These are phyloP conservation scores for Pseudomyrmex flavicornis DNA, from an alignment of 1,140 invertebrate genomes.

Conservation along the genomic window DNA sequence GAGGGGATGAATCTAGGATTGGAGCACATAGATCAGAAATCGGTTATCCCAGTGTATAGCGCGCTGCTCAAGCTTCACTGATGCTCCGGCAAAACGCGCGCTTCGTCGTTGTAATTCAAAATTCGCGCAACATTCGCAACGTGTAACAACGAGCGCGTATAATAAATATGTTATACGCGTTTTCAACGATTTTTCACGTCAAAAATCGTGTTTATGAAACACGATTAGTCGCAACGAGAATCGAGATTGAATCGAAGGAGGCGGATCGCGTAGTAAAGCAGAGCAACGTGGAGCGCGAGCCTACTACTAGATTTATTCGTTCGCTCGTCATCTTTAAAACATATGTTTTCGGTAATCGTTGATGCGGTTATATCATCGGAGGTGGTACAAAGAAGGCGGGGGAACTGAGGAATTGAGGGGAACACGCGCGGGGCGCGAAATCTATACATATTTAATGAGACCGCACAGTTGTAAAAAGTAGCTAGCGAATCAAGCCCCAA, in stretches of 20 bases:
- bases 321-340: conserved; percentile 70
- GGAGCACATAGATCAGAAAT: conserved; percentile 43
- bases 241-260: not conserved
- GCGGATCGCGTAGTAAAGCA: not conserved
- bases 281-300: conserved; percentile 57
- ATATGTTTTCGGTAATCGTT: conserved; percentile 75
- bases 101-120: not conserved
- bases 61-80: not conserved
- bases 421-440: conserved; percentile 73
- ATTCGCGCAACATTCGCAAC: not conserved
- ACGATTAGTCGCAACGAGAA: not conserved
- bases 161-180: no score
- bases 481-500: conserved; percentile 72
- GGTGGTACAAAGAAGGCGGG: not conserved
- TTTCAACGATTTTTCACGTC: not conserved
- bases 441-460: conserved; percentile 84
- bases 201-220: not conserved
- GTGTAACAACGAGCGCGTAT: not conserved
- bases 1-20: conserved; percentile 48
- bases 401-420: conserved; percentile 54
- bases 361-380: conserved; percentile 71
- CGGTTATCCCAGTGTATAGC: no score
- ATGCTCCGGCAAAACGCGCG: not conserved
- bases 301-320: conserved; percentile 63
- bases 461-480: conserved; percentile 77